Conservation (phyloP, 1,140 invertebrate species). For the Vollenhovia emeryi region DNA sequence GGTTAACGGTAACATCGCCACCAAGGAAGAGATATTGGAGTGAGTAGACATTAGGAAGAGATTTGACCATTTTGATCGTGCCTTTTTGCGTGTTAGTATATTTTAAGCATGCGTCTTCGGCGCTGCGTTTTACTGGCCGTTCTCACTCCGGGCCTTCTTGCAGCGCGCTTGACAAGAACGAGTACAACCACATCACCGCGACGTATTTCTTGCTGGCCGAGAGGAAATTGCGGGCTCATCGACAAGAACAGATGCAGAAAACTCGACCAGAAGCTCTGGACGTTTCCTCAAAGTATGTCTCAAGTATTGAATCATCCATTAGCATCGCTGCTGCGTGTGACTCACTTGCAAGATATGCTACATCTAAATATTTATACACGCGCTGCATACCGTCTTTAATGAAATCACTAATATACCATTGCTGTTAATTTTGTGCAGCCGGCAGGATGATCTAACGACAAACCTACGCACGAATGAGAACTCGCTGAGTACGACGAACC, state of each 20-base stretch:
- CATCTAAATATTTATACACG: constrained; percentile 39
- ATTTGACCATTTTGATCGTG: constrained; percentile 44
- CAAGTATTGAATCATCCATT: background rate
- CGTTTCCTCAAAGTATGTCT: constrained; percentile 77
- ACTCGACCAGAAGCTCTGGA: constrained; percentile 78
- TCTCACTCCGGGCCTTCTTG: constrained; percentile 68
- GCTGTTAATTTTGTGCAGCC: constrained; percentile 66
- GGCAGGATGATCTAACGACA: constrained; percentile 75
- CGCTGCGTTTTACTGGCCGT: background rate
- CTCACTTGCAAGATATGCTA: constrained; percentile 10
- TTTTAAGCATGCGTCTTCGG: constrained; percentile 40
- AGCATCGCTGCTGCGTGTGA: background rate
- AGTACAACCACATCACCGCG: constrained; percentile 99
- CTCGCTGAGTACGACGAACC: constrained; percentile 78
- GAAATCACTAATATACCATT: constrained; percentile 8
- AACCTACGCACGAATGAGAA: constrained; percentile 84
- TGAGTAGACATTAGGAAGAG: constrained; percentile 83
- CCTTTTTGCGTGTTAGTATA: constrained; percentile 44
- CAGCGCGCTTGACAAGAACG: constrained; percentile 96
- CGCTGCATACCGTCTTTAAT: background rate
- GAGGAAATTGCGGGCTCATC: constrained; percentile 92
- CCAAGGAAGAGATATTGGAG: constrained; percentile 97
- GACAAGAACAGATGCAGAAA: constrained; percentile 87
- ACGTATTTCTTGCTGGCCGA: constrained; percentile 99
- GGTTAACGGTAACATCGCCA: constrained; percentile 97